Base-by-base conservation (phyloP, 2,113 vertebrate species). In the Saiga tatarica region DNA sequence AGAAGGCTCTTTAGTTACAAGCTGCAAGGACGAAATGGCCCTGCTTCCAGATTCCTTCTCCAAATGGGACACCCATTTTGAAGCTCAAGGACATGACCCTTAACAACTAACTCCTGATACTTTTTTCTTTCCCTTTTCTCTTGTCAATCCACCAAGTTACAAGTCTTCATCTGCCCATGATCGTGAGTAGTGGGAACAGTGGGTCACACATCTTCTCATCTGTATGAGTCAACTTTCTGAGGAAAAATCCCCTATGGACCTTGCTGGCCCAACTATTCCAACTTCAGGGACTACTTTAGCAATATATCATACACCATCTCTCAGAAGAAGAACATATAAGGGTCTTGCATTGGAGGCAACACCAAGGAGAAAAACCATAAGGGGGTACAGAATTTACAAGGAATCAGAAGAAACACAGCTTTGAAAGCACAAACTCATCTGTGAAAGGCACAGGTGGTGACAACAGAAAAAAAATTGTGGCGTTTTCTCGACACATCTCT, bases 1-100 rank as follows among this genome's bases (percentile, higher is more conserved):
- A 83, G 55, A 83, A 81, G 78, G 45, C 6, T 85, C 67, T 94
- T 47, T 57, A 67, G 78, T 6, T 71, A 87, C 8, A 15, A 93
- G 30, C 82, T 55, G 8, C n/a, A 76, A 74, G 89, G 5, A 4
- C 47, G 90, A 93, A 64, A 45, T 45, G 26, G 10, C 33, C 28
- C 36, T 36, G 47, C 25, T 21, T 81, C 81, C 6, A 30, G 30
- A 74, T 82, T 88, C 39, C 13, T 62, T 71, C 11, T 42, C 25
- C 23, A 64, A 83, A 92, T 59, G 64, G 10, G 36, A 84, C 7
- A 79, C 2, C 8, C 33, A 60, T 42, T 62, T 53, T 39, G 33
- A 95, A 83, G 23, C 6, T 89, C 50, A 52, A 82, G 50, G 60
- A 11, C 33, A 83, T 3, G 10, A 45, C 11, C 3, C 25, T 53